Evolutionary conservation across 1,140 invertebrate genomes (phyloP), one percentile per base, ranked within the genome.

Genomic region (Piezodorus guildinii): DNA sequence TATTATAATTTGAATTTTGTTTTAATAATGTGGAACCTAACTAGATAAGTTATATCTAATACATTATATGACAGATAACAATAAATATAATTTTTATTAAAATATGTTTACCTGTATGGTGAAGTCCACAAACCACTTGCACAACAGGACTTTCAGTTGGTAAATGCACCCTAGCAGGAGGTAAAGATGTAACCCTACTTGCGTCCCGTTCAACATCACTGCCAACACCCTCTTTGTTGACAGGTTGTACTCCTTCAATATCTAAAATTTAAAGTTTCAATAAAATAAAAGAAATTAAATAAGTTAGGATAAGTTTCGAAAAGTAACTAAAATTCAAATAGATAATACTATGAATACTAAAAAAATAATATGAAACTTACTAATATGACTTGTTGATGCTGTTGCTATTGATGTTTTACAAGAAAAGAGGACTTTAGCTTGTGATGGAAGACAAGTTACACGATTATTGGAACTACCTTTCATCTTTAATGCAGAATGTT

Each of bases 51-150:
- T n/a, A n/a, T n/a, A n/a, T n/a, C n/a, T n/a, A n/a, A n/a, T n/a
- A n/a, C n/a, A n/a, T n/a, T n/a, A n/a, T n/a, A n/a, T n/a, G n/a
- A n/a, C n/a, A n/a, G n/a, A n/a, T n/a, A n/a, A n/a, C n/a, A n/a
- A n/a, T n/a, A n/a, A n/a, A n/a, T n/a, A n/a, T n/a, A n/a, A n/a
- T n/a, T n/a, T n/a, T n/a, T n/a, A n/a, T n/a, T n/a, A n/a, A n/a
- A n/a, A n/a, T 30, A 30, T 30, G 8, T 62, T 69, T 73, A 83
- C 81, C 79, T 65, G 90, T 91, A 71, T 96, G 94, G 74, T 96
- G 91, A 52, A 95, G 78, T 10, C 94, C 94, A 76, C 90, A 94
- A 2, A 90, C 82, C 21, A 96, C 83, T 74, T 94, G 88, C 27
- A 85, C 77, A 45, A 91, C 85, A 5, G 87, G 83, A 74, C 78